Percentiles rank a stretch among this genome's conserved stretches.
Evolutionary conservation across 2,113 vertebrate species (phyloP).

Genomic region (Sylvietta virens): DNA sequence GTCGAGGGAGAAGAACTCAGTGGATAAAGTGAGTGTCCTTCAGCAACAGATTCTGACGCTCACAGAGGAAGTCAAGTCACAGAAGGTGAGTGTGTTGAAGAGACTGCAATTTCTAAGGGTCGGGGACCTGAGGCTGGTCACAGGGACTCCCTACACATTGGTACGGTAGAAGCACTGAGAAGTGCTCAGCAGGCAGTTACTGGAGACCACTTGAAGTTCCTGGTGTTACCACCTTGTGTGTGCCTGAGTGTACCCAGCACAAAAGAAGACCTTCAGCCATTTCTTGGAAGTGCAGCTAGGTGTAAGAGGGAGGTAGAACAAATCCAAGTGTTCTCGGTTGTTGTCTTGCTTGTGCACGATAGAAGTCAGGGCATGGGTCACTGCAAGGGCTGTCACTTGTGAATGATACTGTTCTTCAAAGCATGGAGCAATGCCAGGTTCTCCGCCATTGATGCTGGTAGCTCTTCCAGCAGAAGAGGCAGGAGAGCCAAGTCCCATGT

Average conservation of each 20-base stretch:
- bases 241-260: neutral
- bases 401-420: neutral
- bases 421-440: neutral
- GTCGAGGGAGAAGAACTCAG: conserved; percentile 21
- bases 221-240: neutral
- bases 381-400: neutral
- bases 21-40: conserved; percentile 68
- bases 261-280: neutral
- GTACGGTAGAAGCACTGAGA: neutral
- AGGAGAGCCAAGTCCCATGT: neutral
- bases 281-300: neutral
- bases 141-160: neutral
- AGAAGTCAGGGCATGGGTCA: neutral
- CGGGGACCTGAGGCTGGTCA: neutral
- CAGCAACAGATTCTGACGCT: conserved; percentile 81
- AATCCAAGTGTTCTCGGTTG: neutral
- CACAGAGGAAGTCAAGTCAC: conserved; percentile 83
- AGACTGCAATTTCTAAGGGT: neutral
- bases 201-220: neutral
- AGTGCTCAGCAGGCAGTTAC: neutral
- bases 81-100: conserved; percentile 79
- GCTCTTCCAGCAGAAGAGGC: neutral
- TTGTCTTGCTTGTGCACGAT: neutral
- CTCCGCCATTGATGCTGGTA: neutral
- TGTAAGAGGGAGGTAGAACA: neutral